phyloP scores from a whole-genome alignment of 2,888 invertebrate genomes.

The Chouioia cunea region DNA sequence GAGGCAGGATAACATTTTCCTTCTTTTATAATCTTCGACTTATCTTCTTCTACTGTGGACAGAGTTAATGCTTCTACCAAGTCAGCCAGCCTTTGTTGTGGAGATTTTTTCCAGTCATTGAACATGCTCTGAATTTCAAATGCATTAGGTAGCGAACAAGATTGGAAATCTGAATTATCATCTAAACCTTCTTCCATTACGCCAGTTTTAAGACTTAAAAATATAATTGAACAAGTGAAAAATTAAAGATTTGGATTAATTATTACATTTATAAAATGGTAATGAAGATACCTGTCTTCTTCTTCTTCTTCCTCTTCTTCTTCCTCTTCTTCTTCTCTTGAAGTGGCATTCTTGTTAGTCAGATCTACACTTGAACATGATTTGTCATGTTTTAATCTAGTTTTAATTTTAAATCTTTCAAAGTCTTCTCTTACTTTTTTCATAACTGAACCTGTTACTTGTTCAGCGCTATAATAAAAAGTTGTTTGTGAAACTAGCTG shows the following conservation, averaged over 20 bases:
- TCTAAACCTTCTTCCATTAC: constrained; percentile 21
- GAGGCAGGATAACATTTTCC: constrained; percentile 40
- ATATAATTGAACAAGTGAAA: not conserved
- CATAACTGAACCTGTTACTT: constrained; percentile 58
- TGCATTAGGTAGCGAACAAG: constrained; percentile 36
- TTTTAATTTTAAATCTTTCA: constrained; percentile 55
- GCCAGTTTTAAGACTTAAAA: constrained; percentile 14
- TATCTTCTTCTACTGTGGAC: constrained; percentile 44
- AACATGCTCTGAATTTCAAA: constrained; percentile 56
- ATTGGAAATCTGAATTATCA: constrained; percentile 30
- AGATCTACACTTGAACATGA: constrained; percentile 41
- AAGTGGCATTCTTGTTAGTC: constrained; percentile 26
- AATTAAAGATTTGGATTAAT: not conserved
- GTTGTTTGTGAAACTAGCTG: constrained; percentile 11
- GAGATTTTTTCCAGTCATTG: constrained; percentile 58
- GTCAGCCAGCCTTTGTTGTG: constrained; percentile 57
- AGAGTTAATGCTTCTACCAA: constrained; percentile 55
- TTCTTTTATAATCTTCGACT: constrained; percentile 38
- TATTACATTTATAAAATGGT: constrained; percentile 2
- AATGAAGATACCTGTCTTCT: not conserved
- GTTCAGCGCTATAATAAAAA: constrained; percentile 56
- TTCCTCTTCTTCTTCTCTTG: constrained; percentile 36
- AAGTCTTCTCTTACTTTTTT: constrained; percentile 59
- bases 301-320: constrained; percentile 18
- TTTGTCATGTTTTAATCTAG: constrained; percentile 52